Base-by-base conservation (phyloP, 2,888 invertebrate species). In the Limenitis camilla region DNA sequence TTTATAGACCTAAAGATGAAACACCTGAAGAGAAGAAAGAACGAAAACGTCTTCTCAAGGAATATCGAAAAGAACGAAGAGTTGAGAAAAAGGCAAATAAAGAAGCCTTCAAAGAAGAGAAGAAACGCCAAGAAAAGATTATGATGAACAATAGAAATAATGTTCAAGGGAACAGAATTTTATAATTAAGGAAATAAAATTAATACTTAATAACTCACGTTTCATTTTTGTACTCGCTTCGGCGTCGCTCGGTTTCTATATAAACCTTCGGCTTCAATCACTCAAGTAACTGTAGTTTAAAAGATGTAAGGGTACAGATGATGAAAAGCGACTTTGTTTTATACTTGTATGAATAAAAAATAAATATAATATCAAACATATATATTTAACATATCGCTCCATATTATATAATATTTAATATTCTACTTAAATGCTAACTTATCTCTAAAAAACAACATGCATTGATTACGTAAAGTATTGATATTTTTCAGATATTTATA, bases 31-130 rank as follows among this genome's bases (percentile, higher is more conserved):
- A 96, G 61, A 92, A 92, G 66, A 91, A 88, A 61, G 91, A 92
- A 65, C 86, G 97, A 3, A 97, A 97, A 74, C 90, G 91, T 38
- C 87, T 92, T 4, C 84, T 97, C 0, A 95, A 92, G 71, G 93
- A 94, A 62, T 94, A 94, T 67, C 90, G 94, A 65, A 90, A 82
- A 79, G 95, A 95, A 68, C 89, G 96, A 58, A 88, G 96, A 71
- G 69, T 91, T 47, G 96, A 96, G 72, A 92, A 92, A 78, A 96
- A 96, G 73, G 91, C 92, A 0, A 96, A 96, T 70, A 88, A 89
- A 8, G 87, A 91, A 33, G 95, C 94, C 0, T 96, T 96, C 72
- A 96, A 94, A 69, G 94, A 95, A 63, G 96, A 96, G 69, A 93
- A 94, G 80, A 94, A 94, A 67, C 84, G 92, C 4, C 94, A 95